A percentile compares a stretch with the other conserved stretches of the same genome.
Conservation (phyloP, 2,888 invertebrate genomes). For the Aphrophora alni region DNA sequence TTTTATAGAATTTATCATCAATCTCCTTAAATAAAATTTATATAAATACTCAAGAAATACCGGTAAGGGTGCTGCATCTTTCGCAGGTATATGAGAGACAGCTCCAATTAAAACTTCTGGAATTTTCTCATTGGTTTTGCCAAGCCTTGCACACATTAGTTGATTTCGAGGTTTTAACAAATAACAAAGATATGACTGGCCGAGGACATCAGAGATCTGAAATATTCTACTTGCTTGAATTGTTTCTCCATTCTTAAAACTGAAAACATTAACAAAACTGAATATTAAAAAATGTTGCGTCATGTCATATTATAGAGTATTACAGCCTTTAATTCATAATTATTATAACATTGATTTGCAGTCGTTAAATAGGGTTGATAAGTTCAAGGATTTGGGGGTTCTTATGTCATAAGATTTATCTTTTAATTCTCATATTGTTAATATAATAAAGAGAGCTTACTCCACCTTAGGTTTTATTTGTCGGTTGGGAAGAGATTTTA, state of each 20-base stretch:
- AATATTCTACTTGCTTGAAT: constrained; percentile 78
- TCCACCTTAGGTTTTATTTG: too few species aligned
- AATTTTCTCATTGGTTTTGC: constrained; percentile 64
- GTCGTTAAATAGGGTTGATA: too few species aligned
- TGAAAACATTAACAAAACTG: not conserved
- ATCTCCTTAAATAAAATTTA: not conserved
- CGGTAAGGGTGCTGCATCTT: constrained; percentile 81
- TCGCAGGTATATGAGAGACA: constrained; percentile 74
- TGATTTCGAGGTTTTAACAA: constrained; percentile 68
- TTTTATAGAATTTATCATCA: not conserved
- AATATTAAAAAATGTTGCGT: too few species aligned
- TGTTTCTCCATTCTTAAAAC: constrained; percentile 56
- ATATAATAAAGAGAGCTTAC: too few species aligned
- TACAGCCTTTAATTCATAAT: too few species aligned
- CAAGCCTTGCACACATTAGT: constrained; percentile 72
- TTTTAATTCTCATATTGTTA: too few species aligned
- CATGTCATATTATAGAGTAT: too few species aligned
- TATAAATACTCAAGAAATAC: constrained; percentile 58
- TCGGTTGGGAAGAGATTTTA: too few species aligned
- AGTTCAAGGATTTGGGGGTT: too few species aligned
- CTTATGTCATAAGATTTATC: too few species aligned
- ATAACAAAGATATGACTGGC: constrained; percentile 85
- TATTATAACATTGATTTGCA: too few species aligned
- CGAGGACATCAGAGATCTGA: constrained; percentile 83
- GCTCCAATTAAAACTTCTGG: constrained; percentile 77